A percentile compares a stretch with the other conserved stretches of the same genome.
Evolutionary conservation across 2,888 invertebrate species (phyloP).

Genomic region (Ichneumon xanthorius): DNA sequence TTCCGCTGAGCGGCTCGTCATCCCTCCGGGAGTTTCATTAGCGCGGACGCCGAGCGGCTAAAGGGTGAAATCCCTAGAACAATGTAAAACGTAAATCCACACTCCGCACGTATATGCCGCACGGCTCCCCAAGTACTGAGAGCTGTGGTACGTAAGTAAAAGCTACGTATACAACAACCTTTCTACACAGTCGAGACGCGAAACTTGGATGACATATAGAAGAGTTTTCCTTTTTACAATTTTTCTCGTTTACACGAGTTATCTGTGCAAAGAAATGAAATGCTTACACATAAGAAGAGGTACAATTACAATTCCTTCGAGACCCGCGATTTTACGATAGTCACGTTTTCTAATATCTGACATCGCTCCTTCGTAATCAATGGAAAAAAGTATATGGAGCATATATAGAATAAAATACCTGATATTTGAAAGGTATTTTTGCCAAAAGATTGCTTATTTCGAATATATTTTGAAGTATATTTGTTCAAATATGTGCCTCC

Average conservation of each 20-base stretch:
- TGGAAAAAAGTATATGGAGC: too few species aligned
- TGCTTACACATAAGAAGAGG: not conserved
- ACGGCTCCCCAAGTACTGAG: not conserved
- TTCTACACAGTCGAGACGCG: not conserved
- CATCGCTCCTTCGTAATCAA: conserved; percentile 13
- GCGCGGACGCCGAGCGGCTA: conserved; percentile 17
- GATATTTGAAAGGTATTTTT: too few species aligned
- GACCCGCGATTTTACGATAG: conserved; percentile 5
- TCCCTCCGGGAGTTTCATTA: conserved; percentile 45
- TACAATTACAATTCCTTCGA: not conserved
- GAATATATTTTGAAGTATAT: too few species aligned
- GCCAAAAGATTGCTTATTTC: too few species aligned
- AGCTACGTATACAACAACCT: not conserved
- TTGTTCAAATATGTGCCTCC: too few species aligned
- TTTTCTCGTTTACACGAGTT: not conserved
- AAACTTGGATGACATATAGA: not conserved
- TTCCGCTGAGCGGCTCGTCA: not conserved
- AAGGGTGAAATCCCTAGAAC: conserved; percentile 45
- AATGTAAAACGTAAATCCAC: conserved; percentile 40
- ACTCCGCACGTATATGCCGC: not conserved
- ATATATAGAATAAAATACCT: too few species aligned
- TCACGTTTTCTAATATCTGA: conserved; percentile 19
- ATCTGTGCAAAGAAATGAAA: not conserved
- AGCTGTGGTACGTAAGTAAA: not conserved
- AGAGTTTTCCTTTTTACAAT: not conserved